Conservation (phyloP, 1,140 invertebrate species). For the Drosophila pachea region DNA sequence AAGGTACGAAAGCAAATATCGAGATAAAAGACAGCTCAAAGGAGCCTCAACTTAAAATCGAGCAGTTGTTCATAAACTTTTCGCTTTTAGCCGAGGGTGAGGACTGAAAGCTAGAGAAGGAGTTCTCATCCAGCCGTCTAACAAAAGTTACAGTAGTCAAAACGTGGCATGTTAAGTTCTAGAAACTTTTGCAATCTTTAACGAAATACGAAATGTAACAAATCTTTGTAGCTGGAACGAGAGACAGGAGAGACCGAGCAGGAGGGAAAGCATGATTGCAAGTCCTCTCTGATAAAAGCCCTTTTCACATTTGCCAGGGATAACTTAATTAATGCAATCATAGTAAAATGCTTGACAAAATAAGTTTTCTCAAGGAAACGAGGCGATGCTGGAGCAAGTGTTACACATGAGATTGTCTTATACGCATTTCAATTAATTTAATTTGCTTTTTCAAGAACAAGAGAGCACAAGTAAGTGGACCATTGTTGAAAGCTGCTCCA, state of each 20-base stretch:
- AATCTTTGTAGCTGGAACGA: constrained; percentile 35
- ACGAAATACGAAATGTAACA: constrained; percentile 31
- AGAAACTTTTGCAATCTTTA: constrained; percentile 55
- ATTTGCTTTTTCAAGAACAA: background rate
- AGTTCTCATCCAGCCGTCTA: constrained; percentile 4
- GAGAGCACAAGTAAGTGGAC: background rate
- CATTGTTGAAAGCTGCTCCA: background rate
- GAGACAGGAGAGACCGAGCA: background rate
- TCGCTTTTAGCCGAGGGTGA: constrained; percentile 17
- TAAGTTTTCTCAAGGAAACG: constrained; percentile 20
- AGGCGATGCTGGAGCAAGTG: background rate
- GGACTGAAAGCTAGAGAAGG: background rate
- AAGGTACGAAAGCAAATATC: constrained; percentile 24
- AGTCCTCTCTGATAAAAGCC: constrained; percentile 4
- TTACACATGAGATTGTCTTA: background rate
- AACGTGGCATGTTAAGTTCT: constrained; percentile 62
- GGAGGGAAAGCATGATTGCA: background rate
- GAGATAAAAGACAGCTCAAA: constrained; percentile 25
- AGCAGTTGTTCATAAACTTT: constrained; percentile 34
- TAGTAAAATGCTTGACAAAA: constrained; percentile 48
- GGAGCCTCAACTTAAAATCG: background rate
- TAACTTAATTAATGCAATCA: constrained; percentile 58
- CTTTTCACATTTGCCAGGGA: constrained; percentile 28
- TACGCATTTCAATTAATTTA: constrained; percentile 18
- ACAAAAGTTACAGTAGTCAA: constrained; percentile 52